phyloP scores from a whole-genome alignment of 2,797 vertebrate genomes.

The Sylvia borin region DNA sequence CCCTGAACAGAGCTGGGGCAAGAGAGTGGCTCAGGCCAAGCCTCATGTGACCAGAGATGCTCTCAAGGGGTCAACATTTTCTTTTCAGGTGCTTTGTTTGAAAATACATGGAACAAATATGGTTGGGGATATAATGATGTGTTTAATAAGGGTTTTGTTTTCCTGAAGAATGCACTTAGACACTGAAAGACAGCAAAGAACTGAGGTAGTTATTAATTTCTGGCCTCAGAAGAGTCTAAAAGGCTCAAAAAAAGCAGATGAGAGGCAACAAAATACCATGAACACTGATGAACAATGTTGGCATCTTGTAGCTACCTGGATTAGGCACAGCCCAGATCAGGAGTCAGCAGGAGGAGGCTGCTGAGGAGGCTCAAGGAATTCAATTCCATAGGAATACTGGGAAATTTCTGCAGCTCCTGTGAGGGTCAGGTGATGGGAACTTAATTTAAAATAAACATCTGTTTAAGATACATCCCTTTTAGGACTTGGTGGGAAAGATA shows the following conservation, averaged over 20 bases:
- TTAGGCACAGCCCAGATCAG: background rate
- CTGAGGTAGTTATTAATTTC: background rate
- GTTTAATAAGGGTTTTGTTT: background rate
- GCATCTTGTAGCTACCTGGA: background rate
- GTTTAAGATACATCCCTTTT: rapidly evolving
- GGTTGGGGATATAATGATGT: background rate
- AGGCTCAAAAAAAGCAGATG: background rate
- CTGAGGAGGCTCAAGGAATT: background rate
- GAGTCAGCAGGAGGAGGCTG: background rate
- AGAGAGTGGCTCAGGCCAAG: background rate
- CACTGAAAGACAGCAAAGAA: rapidly evolving
- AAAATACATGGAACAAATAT: rapidly evolving
- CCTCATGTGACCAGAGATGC: background rate
- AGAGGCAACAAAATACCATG: background rate
- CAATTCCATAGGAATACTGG: background rate
- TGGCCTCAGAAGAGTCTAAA: background rate
- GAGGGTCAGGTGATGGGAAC: background rate
- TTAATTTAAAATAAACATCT: background rate
- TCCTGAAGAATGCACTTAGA: background rate
- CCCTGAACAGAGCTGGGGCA: background rate
- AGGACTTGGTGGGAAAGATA: background rate
- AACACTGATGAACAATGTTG: background rate
- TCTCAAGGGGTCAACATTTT: background rate
- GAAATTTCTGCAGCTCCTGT: background rate
- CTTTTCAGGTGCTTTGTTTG: background rate